Evolutionary conservation across 2,113 vertebrate species (phyloP), one percentile per base, ranked within the genome.

Genomic region (Lepisosteus osseus): DNA sequence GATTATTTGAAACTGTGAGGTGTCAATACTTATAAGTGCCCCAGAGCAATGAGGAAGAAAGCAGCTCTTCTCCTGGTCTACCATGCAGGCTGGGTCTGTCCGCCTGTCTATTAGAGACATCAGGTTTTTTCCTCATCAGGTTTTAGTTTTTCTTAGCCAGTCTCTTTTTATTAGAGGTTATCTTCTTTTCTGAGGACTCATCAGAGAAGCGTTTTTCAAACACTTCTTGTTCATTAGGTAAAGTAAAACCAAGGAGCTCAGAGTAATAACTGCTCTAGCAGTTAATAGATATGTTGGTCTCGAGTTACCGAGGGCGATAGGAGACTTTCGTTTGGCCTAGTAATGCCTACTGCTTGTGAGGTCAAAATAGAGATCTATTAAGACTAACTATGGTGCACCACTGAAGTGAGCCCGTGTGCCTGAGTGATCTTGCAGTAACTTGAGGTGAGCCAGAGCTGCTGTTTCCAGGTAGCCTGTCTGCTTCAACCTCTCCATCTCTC

Each of bases 91-190:
- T 3, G 13, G 67, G 12, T 62, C n/a, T 8, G 2, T 7, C 15
- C 3, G 45, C 3, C 41, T 54, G 3, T 8, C 41, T 69, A 69
- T 43, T 69, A 69, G 14, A 11, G 51, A n/a, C 11, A 59, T 55
- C 72, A 57, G n/a, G 44, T 45, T 68, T 54, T 15, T 41, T 63
- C 11, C 14, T 54, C 47, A 64, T 69, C 45, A 65, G 40, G 59
- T 17, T 62, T 64, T 67, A 43, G 54, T 59, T 69, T 69, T 59
- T 59, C 55, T 69, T 42, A 43, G 54, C 29, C 11, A 55, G 61
- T 54, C 47, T 56, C 2, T 13, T 63, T 65, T 65, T 69, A 74
- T 69, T 69, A 44, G 45, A 68, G 4, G 47, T 54, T 59, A 14
- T 47, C 17, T 13, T 40, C 72, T 66, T 54, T 68, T 42, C 56